Conservation (phyloP, 1,140 invertebrate genomes). For the Psix sp. region DNA sequence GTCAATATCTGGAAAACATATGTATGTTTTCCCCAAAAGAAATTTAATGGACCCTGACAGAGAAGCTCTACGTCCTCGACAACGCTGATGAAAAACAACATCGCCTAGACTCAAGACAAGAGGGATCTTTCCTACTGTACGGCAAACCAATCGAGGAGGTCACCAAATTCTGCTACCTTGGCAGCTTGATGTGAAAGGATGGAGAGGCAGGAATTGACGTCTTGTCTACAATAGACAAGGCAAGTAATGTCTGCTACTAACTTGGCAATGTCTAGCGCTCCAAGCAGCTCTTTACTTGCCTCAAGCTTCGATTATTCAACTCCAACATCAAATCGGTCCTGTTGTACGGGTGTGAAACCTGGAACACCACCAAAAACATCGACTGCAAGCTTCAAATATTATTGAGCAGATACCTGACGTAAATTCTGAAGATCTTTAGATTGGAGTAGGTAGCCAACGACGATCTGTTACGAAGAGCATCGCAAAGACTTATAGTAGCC, state of each 20-base stretch:
- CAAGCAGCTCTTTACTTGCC: conserved; percentile 1
- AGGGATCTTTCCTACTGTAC: too few relatives aligned
- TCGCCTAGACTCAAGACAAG: too few relatives aligned
- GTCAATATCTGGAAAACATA: too few relatives aligned
- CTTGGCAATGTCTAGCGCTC: conserved; percentile 23
- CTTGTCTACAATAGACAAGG: conserved; percentile 11
- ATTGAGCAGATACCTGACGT: conserved; percentile 1
- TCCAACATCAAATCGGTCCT: conserved; percentile 27
- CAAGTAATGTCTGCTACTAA: conserved; percentile 3
- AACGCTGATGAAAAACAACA: too few relatives aligned
- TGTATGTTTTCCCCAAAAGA: too few relatives aligned
- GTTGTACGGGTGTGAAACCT: conserved; percentile 26
- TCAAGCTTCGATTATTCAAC: conserved; percentile 24
- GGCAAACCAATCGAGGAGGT: too few relatives aligned
- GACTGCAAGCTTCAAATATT: too few relatives aligned
- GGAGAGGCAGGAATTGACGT: conserved; percentile 12
- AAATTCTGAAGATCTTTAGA: not conserved
- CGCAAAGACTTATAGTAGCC: not conserved
- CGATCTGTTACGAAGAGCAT: not conserved
- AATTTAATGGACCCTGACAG: too few relatives aligned
- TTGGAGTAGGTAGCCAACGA: conserved; percentile 4
- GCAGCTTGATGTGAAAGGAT: conserved; percentile 15
- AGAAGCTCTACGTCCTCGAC: too few relatives aligned
- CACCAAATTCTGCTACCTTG: conserved; percentile 11
- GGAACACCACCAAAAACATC: conserved; percentile 14